These are phyloP conservation scores for Mastacembelus armatus DNA, from an alignment of 2,797 vertebrate species.

Conservation along the genomic window DNA sequence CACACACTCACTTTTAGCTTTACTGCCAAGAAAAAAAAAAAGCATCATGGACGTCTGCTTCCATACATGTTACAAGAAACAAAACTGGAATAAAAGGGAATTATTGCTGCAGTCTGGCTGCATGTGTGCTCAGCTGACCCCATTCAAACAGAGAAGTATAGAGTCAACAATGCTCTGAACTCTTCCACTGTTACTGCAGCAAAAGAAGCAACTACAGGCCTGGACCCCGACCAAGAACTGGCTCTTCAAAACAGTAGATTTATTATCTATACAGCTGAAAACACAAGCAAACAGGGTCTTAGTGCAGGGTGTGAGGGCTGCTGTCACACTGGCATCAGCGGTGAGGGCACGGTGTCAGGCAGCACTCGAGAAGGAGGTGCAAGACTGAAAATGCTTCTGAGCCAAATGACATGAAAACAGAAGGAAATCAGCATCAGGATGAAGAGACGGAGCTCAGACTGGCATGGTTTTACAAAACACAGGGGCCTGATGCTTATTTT, in stretches of 20 bases:
- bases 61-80: background rate
- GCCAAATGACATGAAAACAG: constrained; percentile 14
- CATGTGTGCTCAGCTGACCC: constrained; percentile 14
- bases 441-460: background rate
- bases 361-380: background rate
- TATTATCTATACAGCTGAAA: constrained; percentile 58
- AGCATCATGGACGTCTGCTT: background rate
- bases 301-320: constrained; percentile 39
- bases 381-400: background rate
- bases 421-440: background rate
- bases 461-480: constrained; percentile 1
- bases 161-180: constrained; percentile 59
- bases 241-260: constrained; percentile 63
- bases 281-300: constrained; percentile 60
- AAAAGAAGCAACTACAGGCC: constrained; percentile 43
- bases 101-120: constrained; percentile 11
- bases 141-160: constrained; percentile 35
- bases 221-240: constrained; percentile 57
- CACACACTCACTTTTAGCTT: background rate
- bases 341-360: constrained; percentile 5
- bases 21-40: background rate
- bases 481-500: background rate
- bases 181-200: constrained; percentile 64
- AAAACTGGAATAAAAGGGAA: constrained; percentile 10
- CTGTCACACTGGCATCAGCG: constrained; percentile 24